phyloP scores from a whole-genome alignment of 2,113 vertebrate species.

The Crotalus horridus region DNA sequence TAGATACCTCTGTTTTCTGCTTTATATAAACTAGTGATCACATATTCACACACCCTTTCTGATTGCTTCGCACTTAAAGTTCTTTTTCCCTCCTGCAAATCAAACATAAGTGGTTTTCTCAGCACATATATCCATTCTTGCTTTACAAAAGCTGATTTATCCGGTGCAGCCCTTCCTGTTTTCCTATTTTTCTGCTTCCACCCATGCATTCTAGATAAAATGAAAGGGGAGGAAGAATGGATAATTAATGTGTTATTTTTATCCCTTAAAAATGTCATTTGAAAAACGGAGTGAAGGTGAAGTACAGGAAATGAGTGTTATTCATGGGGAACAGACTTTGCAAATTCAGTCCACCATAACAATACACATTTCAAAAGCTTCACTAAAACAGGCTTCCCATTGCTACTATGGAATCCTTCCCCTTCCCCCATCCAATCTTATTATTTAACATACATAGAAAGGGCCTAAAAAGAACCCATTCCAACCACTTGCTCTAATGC shows the following conservation, averaged over 20 bases:
- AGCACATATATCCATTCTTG: background rate
- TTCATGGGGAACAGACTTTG: conserved; percentile 52
- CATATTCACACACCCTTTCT: background rate
- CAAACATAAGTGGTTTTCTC: background rate
- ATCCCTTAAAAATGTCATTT: conserved; percentile 2
- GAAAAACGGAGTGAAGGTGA: conserved; percentile 31
- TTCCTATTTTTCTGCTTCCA: background rate
- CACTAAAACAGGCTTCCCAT: background rate
- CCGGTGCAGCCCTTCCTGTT: background rate
- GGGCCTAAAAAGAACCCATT: background rate
- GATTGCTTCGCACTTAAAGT: background rate
- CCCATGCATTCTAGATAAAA: background rate
- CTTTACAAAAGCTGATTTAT: background rate
- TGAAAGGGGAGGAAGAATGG: background rate
- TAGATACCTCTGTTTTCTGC: background rate
- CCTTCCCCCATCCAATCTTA: background rate
- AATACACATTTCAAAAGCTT: background rate
- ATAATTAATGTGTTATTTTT: conserved; percentile 25
- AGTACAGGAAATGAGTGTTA: conserved; percentile 53
- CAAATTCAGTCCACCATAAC: conserved; percentile 5
- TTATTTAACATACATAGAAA: background rate
- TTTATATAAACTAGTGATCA: background rate
- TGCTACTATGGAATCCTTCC: background rate
- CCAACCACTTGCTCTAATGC: background rate
- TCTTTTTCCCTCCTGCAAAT: background rate